Percentiles rank a stretch among this genome's conserved stretches.
These are phyloP conservation scores for Zosterops pallidus DNA, from an alignment of 2,113 vertebrate genomes.

Conservation along the genomic window DNA sequence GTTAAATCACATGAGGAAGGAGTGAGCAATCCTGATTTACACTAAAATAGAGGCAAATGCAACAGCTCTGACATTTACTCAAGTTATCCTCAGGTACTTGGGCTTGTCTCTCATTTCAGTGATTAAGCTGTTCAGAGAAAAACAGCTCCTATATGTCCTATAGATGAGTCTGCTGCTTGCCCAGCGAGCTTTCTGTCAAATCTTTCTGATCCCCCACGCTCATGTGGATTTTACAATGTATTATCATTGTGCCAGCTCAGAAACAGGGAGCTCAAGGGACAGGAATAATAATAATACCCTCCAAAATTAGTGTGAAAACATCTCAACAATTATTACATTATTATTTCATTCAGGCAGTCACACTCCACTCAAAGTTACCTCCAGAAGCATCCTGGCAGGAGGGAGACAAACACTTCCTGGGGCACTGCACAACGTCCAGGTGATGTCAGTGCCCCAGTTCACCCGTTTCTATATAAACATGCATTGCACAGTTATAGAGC, in stretches of 20 bases:
- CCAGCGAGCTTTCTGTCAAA: constrained; percentile 41
- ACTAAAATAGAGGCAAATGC: constrained; percentile 31
- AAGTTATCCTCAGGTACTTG: constrained; percentile 38
- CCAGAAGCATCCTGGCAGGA: not conserved
- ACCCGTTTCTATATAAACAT: not conserved
- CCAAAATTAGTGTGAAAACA: not conserved
- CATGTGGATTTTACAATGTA: not conserved
- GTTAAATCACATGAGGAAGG: not conserved
- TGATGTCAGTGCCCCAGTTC: not conserved
- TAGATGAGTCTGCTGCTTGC: constrained; percentile 38
- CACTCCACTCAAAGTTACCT: not conserved
- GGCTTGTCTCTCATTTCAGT: constrained; percentile 60
- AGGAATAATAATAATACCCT: constrained; percentile 16
- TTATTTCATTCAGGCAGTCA: not conserved
- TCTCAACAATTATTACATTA: not conserved
- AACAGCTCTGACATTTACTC: constrained; percentile 55
- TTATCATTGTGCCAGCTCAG: constrained; percentile 9
- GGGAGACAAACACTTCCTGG: not conserved
- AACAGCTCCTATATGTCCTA: constrained; percentile 33
- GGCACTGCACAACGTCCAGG: not conserved
- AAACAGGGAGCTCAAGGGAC: not conserved
- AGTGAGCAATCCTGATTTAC: constrained; percentile 23
- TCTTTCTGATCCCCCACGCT: not conserved
- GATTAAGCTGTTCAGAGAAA: constrained; percentile 65
- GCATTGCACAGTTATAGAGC: fast-evolving